phyloP scores from a whole-genome alignment of 2,888 invertebrate species.

The Sclerodermus sp. region DNA sequence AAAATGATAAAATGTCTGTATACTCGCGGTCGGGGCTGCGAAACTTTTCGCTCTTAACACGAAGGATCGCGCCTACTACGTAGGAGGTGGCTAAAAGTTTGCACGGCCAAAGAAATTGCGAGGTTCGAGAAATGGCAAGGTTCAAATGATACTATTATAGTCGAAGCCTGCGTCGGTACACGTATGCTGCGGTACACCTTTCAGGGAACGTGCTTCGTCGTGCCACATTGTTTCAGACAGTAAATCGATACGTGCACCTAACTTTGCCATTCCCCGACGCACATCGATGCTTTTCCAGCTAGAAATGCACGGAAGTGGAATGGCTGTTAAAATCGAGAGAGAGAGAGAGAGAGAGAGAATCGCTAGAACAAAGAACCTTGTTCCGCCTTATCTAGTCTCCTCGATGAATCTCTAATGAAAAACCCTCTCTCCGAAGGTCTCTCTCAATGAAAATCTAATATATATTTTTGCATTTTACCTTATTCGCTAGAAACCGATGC shows the following conservation, averaged over 20 bases:
- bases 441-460: not conserved
- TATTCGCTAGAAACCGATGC: no score
- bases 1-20: not conserved
- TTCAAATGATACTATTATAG: no score
- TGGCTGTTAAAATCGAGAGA: not conserved
- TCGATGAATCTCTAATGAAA: constrained; percentile 21
- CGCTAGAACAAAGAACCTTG: constrained; percentile 17
- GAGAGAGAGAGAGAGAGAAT: constrained; percentile 16
- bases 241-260: constrained; percentile 39
- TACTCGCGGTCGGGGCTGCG: no score
- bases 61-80: no score
- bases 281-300: not conserved
- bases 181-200: not conserved
- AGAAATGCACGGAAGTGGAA: not conserved
- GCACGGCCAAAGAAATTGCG: no score
- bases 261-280: constrained; percentile 9
- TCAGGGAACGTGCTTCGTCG: constrained; percentile 23
- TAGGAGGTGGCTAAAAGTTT: no score
- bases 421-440: constrained; percentile 2
- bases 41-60: no score
- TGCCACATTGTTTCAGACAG: constrained; percentile 34
- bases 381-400: constrained; percentile 20
- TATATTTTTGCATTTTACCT: no score
- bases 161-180: not conserved
- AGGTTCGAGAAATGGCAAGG: no score